Evolutionary conservation across 2,888 invertebrate genomes (phyloP).

Genomic region (Tridacna crocea): DNA sequence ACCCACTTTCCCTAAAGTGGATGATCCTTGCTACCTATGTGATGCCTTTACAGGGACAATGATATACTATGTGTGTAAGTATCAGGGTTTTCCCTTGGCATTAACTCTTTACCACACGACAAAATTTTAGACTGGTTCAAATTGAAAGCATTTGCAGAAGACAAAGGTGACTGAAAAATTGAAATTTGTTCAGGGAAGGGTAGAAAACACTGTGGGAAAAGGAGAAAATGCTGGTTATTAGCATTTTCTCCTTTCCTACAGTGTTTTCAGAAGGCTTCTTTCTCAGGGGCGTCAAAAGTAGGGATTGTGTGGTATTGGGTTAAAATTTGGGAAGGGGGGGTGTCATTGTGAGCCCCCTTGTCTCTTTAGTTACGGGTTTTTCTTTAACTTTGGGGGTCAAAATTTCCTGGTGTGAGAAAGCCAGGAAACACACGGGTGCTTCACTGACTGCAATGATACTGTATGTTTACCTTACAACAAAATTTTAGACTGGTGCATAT

Average conservation of each 20-base stretch:
- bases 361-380: no score
- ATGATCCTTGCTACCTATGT: constrained; percentile 47
- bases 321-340: neutral
- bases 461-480: no score
- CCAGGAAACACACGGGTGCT: no score
- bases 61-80: constrained; percentile 51
- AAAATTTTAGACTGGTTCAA: no score
- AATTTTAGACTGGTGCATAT: no score
- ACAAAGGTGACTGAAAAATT: neutral
- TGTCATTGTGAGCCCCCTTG: no score
- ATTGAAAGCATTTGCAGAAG: neutral
- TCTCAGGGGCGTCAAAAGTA: neutral
- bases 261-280: neutral
- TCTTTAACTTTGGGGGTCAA: no score
- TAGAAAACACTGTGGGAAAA: neutral
- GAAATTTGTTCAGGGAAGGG: no score
- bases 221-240: neutral
- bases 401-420: no score
- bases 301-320: neutral
- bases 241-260: neutral
- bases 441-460: no score
- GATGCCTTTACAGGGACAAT: constrained; percentile 40
- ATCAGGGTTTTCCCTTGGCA: no score
- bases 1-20: constrained; percentile 33
- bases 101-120: no score